Evolutionary conservation across 2,888 invertebrate genomes (phyloP), one percentile per base, ranked within the genome.

Genomic region (Pollenia amentaria): DNA sequence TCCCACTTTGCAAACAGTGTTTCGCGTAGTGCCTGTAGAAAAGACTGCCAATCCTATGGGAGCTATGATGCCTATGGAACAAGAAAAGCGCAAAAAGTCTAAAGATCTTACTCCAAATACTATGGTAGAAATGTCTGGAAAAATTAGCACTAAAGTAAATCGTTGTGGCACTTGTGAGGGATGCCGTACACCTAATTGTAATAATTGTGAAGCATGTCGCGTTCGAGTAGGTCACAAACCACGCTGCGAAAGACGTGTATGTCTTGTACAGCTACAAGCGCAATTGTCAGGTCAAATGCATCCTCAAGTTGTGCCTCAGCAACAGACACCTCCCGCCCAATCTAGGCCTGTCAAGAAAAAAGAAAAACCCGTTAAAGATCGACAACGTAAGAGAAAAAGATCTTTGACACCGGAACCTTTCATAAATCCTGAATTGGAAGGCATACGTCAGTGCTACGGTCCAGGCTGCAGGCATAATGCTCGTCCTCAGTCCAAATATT

Each of bases 401-500:
- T 91, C 92, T 0, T 87, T 89, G 0, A 93, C 92, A 67, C 93
- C 93, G 0, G 93, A 93, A 57, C 76, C 91, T 6, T 92, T 91
- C 76, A 89, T 92, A 3, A 92, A 93, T 89, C 93, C 93, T 92
- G 38, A 96, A 94, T 94, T 96, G 0, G 93, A 94, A 12, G 95
- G 95, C 51, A 94, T 96, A 0, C 94, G 96, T 1, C 99, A 99
- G 91, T 99, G 99, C 92, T 97, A 97, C 91, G 99, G 99, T 0
- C 99, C 98, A 0, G 95, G 96, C 76, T 99, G 99, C 93, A 94
- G 95, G 0, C 95, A 96, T 82, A 95, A 96, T 53, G 97, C 99
- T 0, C 94, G 96, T 14, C 94, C 95, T 0, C 96, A 95, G 53
- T 98, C 98, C 84, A 99, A 99, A 93, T 99, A 99, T 92, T 99